Evolutionary conservation across 2,113 vertebrate genomes (phyloP), one percentile per base, ranked within the genome.

Genomic region (Cyprinodon brontotheroides): DNA sequence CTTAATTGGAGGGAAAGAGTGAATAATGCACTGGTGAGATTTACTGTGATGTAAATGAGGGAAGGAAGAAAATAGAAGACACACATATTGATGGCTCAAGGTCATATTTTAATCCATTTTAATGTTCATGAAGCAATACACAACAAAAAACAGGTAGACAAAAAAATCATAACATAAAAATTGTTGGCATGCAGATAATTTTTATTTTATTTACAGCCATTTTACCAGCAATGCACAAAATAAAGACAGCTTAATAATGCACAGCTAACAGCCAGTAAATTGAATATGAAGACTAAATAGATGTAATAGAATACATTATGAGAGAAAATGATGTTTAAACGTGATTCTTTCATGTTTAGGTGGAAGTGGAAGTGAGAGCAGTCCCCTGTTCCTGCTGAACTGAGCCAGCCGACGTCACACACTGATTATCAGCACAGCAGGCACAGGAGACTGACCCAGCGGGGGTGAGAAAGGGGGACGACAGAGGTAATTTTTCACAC

Each of bases 391-490:
- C 93, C 94, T 95, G 94, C 95, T 94, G 92, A 95, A 91, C 95
- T 95, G 95, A 96, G 95, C 95, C 92, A 96, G 95, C 93, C 90
- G 74, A 92, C 84, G 77, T 89, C 87, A 95, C 86, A 94, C 93
- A 96, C 96, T 96, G 96, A 94, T 95, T 95, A 96, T 97, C 96
- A 97, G 96, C 94, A 95, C 96, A 97, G 96, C 95, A 97, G 96
- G 96, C 95, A 96, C 96, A 81, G 96, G 96, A 96, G 96, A 94
- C 96, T 14, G 88, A 93, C 91, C 95, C 92, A 90, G 91, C 36
- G 74, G 79, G 86, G 74, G 77, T 77, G 70, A 68, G 65, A 82
- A 70, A 73, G 63, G 81, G 74, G 71, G 63, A 15, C 64, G 80
- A 82, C 78, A 85, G 61, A 75, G 68, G 75, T 61, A 79, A 73